Percentiles rank a stretch among this genome's conserved stretches.
Conservation (phyloP, 2,797 vertebrate species). For the Eulemur rubriventer region DNA sequence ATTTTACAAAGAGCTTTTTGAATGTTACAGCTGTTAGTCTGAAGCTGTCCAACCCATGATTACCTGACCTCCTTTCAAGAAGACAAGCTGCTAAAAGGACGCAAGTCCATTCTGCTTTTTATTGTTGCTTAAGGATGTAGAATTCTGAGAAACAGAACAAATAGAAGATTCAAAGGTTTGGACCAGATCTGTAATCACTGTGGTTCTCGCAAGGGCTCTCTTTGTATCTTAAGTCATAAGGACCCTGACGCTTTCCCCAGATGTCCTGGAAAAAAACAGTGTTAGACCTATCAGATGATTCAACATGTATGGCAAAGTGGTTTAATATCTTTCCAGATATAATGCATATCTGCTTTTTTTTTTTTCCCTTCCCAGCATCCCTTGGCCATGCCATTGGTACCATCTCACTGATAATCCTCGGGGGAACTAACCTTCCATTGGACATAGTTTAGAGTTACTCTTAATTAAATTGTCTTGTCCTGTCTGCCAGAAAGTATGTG, state of each 20-base stretch:
- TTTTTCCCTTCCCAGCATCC: background rate
- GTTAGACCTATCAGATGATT: background rate
- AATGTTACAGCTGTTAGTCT: background rate
- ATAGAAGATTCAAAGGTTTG: background rate
- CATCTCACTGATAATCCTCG: background rate
- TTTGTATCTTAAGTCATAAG: background rate
- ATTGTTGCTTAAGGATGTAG: background rate
- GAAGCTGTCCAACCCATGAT: background rate
- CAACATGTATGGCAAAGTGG: background rate
- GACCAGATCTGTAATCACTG: background rate
- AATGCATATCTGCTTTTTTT: background rate
- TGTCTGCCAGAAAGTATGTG: background rate
- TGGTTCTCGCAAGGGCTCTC: background rate
- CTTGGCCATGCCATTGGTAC: background rate
- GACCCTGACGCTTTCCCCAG: background rate
- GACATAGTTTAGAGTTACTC: background rate
- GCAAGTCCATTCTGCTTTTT: background rate
- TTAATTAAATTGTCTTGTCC: background rate
- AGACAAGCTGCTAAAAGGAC: background rate
- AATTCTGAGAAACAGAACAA: background rate
- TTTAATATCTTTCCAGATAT: background rate
- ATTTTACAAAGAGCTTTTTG: slow-evolving; percentile 2
- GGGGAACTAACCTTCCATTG: background rate
- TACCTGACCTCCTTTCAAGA: background rate
- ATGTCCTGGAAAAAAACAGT: background rate